phyloP scores from a whole-genome alignment of 2,113 vertebrate genomes.

The Coracopsis vasa region DNA sequence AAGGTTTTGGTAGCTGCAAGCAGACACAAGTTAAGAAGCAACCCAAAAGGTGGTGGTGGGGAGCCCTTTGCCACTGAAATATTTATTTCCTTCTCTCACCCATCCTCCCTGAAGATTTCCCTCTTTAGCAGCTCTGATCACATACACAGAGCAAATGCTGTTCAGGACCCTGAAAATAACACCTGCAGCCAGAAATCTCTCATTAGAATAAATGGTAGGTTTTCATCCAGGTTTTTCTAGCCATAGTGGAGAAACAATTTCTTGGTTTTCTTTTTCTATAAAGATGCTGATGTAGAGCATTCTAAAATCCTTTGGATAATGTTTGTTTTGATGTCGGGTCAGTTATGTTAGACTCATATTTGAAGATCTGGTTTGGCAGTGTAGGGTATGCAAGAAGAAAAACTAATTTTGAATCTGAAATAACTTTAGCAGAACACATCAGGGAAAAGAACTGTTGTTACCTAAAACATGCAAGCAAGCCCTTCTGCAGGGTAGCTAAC shows the following conservation, averaged over 20 bases:
- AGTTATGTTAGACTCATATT: not conserved
- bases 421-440: not conserved
- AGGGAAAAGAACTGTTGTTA: not conserved
- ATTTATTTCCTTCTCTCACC: not conserved
- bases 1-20: not conserved
- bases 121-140: conserved; percentile 21
- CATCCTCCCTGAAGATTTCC: not conserved
- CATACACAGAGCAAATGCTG: not conserved
- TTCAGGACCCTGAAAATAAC: conserved; percentile 43
- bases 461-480: not conserved
- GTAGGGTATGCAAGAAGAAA: not conserved
- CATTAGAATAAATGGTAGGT: conserved; percentile 34
- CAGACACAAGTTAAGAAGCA: not conserved
- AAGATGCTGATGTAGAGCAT: conserved; percentile 12
- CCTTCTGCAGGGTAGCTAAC: not conserved
- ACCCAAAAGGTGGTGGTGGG: not conserved
- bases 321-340: conserved; percentile 11
- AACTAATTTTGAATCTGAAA: not conserved
- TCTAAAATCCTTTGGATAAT: conserved; percentile 5
- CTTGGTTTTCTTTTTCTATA: conserved; percentile 12
- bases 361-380: not conserved
- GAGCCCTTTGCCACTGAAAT: not conserved
- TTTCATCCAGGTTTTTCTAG: conserved; percentile 21
- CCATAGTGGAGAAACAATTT: not conserved
- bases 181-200: conserved; percentile 32